Conservation (phyloP, 1,140 invertebrate species). For the Wiebesia pumilae region DNA sequence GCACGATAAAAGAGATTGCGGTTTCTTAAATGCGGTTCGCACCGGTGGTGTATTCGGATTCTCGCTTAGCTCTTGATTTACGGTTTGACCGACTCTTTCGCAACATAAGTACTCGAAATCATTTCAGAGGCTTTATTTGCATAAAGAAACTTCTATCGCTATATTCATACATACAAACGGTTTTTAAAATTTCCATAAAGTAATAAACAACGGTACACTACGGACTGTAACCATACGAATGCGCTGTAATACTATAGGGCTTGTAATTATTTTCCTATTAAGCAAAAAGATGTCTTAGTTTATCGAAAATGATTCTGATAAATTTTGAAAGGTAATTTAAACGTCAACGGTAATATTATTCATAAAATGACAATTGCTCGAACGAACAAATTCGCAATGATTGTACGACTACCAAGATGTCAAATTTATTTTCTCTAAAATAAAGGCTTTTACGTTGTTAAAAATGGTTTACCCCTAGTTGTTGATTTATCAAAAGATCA, state of each 20-base stretch:
- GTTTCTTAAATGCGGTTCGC: background rate
- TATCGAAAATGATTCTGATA: background rate
- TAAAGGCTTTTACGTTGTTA: background rate
- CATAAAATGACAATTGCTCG: background rate
- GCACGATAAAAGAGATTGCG: background rate
- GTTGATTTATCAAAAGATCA: background rate
- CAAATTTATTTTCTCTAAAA: background rate
- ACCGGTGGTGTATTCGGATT: background rate
- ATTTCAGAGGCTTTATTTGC: background rate
- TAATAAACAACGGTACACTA: background rate
- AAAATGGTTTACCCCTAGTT: background rate
- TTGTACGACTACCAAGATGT: background rate
- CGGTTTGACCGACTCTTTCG: background rate
- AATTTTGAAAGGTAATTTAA: background rate
- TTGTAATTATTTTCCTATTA: conserved; percentile 16
- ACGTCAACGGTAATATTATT: background rate
- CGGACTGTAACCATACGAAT: background rate
- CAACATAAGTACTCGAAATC: background rate
- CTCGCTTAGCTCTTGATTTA: background rate
- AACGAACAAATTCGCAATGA: background rate
- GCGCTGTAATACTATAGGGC: background rate
- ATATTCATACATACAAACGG: too few species aligned
- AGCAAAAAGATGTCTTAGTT: background rate
- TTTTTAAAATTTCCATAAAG: too few species aligned
- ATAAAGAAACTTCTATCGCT: too few species aligned